phyloP scores from a whole-genome alignment of 1,140 invertebrate species.

The Helicoverpa zea region DNA sequence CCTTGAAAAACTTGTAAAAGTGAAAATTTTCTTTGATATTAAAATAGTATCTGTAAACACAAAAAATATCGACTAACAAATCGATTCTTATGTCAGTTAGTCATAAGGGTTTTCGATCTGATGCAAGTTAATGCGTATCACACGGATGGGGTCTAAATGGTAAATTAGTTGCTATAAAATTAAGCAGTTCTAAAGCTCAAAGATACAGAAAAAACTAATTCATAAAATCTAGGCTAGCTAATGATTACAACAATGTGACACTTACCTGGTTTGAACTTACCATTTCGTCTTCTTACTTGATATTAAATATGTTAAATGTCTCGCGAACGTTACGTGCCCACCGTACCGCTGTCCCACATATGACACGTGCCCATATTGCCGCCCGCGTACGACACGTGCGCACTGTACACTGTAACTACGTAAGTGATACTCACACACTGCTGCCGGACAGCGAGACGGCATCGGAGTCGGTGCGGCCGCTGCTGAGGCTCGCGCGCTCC shows the following conservation, averaged over 20 bases:
- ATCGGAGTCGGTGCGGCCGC: slow-evolving; percentile 96
- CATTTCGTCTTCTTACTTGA: background rate
- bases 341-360: background rate
- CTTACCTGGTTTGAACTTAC: slow-evolving; percentile 6
- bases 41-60: too few species aligned
- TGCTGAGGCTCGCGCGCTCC: slow-evolving; percentile 95
- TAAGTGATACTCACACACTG: slow-evolving; percentile 93
- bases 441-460: slow-evolving; percentile 95
- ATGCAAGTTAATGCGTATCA: slow-evolving; percentile 36
- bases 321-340: background rate
- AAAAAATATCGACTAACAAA: too few species aligned
- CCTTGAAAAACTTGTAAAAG: too few species aligned
- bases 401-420: background rate
- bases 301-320: too few species aligned
- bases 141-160: slow-evolving; percentile 26
- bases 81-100: background rate
- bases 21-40: too few species aligned
- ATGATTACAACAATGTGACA: background rate
- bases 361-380: background rate
- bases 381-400: background rate
- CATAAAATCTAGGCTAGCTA: background rate
- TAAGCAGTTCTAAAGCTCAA: slow-evolving; percentile 36
- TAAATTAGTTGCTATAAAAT: slow-evolving; percentile 40
- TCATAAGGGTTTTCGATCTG: slow-evolving; percentile 12
- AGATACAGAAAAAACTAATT: slow-evolving; percentile 14